Evolutionary conservation across 1,140 invertebrate genomes (phyloP), one percentile per base, ranked within the genome.

Genomic region (Drosophila mojavensis): DNA sequence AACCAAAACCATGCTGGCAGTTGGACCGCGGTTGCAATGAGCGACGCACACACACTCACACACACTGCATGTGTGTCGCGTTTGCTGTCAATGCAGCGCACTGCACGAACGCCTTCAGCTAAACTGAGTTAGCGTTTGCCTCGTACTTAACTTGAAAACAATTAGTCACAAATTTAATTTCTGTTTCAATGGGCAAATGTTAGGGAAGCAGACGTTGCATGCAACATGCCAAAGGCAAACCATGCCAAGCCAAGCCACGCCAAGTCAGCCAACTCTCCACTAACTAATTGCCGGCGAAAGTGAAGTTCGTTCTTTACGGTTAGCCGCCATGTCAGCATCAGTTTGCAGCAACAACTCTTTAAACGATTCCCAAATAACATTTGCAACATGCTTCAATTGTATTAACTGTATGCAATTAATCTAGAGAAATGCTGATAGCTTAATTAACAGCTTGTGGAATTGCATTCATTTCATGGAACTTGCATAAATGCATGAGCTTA

Each of bases 131-230:
- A 60, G 55, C 50, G 48, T 68, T 74, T 68, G 65, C 59, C 64
- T 33, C 53, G 39, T 50, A 64, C 77, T 79, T 84, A 84, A 66
- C 69, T 67, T 60, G 63, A 56, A 68, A 72, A 83, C 83, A 88
- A 88, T 88, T 88, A 88, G 83, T 69, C 82, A 74, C 73, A 89
- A 89, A 88, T 83, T 89, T 53, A 83, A 89, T 89, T 89, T 78
- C 54, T 71, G 59, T 74, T 54, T 47, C 63, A 58, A 80, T 79
- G 62, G 39, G 45, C 28, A 30, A 72, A 39, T 60, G 30, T 41
- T 30, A 17, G 28, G 43, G 17, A 13, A 17, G 43, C 26, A 62
- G 63, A 64, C 62, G 47, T 85, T 68, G 81, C 81, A 85, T 85
- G 81, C 75, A 67, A 75, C 81, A 86, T 85, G 81, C 81, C 54